Evolutionary conservation across 2,888 invertebrate species (phyloP), one percentile per base, ranked within the genome.

Genomic region (Pterostichus madidus): DNA sequence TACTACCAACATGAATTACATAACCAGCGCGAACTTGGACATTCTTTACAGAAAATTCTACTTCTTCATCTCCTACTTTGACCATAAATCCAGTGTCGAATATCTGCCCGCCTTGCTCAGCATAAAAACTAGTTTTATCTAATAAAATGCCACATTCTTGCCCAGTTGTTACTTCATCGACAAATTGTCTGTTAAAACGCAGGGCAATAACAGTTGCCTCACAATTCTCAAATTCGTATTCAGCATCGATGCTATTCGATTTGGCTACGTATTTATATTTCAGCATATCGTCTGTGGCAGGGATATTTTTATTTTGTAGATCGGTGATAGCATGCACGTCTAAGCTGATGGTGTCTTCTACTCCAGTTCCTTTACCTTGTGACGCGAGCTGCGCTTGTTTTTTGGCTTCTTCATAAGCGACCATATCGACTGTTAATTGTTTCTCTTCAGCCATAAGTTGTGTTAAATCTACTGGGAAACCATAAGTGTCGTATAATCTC

Each of bases 91-190:
- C 99, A 88, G 97, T 96, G 89, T 99, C 99, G 89, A 94, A 98
- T 87, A 98, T 98, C 91, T 99, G 99, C 11, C 99, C 99, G 84
- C 99, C 99, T 91, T 99, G 98, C 90, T 99, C 99, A 0, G 99
- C 99, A 90, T 99, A 99, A 90, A 99, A 99, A 89, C 93, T 96
- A 0, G 99, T 99, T 87, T 92, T 93, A 89, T 99, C 97, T 84
- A 99, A 91, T 85, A 99, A 91, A 80, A 99, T 91, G 15, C 98
- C 99, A 89, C 98, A 98, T 89, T 97, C 96, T 87, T 97, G 95
- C 0, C 98, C 98, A 35, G 96, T 94, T 44, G 89, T 91, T 7
- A 98, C 95, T 89, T 94, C 92, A 84, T 96, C 92, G 0, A 98
- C 97, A 91, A 99, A 99, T 88, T 94, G 90, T 88, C 97, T 97